Base-by-base conservation (phyloP, 2,888 invertebrate species). In the Imbricaverruca yamaguchii region DNA sequence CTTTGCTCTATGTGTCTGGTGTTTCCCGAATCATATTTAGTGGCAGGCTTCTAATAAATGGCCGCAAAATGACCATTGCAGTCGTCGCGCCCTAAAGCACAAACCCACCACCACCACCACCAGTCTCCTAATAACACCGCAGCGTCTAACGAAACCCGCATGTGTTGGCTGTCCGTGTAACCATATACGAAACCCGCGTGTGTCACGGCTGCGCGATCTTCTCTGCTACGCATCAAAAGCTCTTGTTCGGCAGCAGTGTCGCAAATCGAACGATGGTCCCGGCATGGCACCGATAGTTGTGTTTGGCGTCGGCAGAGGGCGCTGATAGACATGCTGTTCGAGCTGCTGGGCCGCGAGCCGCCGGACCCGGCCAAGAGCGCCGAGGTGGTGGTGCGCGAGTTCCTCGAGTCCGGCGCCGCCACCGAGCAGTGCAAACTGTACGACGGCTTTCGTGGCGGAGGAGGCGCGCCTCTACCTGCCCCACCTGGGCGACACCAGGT, bases 361-460 rank as follows among this genome's bases (percentile, higher is more conserved):
- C 63, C 74, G 21, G 77, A 39, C 79, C 69, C 39, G 61, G 21
- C 15, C 80, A 59, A 61, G 80, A n/a, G 80, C 18, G 23, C 78
- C 67, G 81, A 81, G 21, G 23, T n/a, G n/a, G 69, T 55, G 13
- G 79, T 80, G 56, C 78, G 65, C n/a, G 92, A 93, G 84, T 94
- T 95, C 69, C 92, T 96, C 83, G 95, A 97, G 90, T 95, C 95
- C 7, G 93, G 93, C 55, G 87, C 89, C 78, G 88, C 89, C 84
- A 89, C 92, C 87, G 94, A 96, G 84, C 90, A 92, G 0, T 98
- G 97, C 96, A 91, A 94, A 85, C 88, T 98, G 56, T 92, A 92
- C 85, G 96, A 97, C 87, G 97, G 96, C 63, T 98, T 98, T 98
- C 87, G 93, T 98, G n/a, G 95, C 94, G 21, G 93, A 94, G 82